A percentile compares a stretch with the other conserved stretches of the same genome.
phyloP scores from a whole-genome alignment of 2,113 vertebrate species.

The Malurus cyaneus region DNA sequence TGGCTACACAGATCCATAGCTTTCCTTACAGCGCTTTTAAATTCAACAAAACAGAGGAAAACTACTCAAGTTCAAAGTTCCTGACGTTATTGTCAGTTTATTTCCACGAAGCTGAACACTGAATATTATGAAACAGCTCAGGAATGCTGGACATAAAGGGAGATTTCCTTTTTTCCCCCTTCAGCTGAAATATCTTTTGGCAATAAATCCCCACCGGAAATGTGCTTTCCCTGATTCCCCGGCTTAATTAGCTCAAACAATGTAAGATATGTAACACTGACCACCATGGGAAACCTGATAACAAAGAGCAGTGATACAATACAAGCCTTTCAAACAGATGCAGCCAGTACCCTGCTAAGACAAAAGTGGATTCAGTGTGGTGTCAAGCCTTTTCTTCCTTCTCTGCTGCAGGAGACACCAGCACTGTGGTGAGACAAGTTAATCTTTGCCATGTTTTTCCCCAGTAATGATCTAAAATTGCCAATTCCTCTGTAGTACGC shows the following conservation, averaged over 20 bases:
- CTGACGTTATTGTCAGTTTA: neutral
- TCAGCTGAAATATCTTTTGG: constrained; percentile 51
- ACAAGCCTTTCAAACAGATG: neutral
- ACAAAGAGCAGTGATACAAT: constrained; percentile 34
- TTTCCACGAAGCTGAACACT: neutral
- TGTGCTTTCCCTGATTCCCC: constrained; percentile 8
- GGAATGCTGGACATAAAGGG: constrained; percentile 18
- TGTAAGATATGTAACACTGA: constrained; percentile 54
- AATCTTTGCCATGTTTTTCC: neutral
- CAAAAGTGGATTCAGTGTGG: constrained; percentile 21
- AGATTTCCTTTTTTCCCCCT: constrained; percentile 36
- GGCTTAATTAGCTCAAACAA: constrained; percentile 52
- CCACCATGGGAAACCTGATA: constrained; percentile 40
- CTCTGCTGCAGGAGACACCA: neutral
- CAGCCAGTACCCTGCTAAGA: neutral
- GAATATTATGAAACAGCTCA: constrained; percentile 23
- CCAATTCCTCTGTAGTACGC: neutral
- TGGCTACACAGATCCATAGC: neutral
- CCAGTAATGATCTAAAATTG: constrained; percentile 12
- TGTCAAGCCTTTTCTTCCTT: constrained; percentile 11
- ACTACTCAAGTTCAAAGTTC: neutral
- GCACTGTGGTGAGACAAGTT: neutral
- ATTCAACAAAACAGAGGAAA: neutral
- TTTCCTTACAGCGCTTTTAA: neutral
- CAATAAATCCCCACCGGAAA: constrained; percentile 31